phyloP scores from a whole-genome alignment of 2,888 invertebrate genomes.

The Melanchra persicariae region DNA sequence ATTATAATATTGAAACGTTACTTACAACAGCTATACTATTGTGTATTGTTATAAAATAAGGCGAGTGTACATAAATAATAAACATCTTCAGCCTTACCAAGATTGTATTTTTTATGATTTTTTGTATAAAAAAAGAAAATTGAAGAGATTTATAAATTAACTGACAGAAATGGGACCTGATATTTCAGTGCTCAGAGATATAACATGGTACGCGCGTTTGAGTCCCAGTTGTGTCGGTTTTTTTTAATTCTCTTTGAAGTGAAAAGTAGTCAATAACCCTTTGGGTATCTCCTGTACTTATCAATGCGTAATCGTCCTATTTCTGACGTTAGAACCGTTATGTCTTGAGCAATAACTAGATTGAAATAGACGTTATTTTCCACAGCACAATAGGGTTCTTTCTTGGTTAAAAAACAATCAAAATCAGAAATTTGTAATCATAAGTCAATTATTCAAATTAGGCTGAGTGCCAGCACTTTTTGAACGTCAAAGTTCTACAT shows the following conservation, averaged over 20 bases:
- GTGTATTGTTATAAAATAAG: constrained; percentile 1
- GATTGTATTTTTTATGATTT: not conserved
- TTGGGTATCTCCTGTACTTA: not conserved
- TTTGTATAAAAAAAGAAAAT: no score
- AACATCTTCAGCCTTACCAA: not conserved
- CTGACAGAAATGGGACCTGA: no score
- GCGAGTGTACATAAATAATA: not conserved
- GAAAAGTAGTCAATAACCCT: constrained; percentile 40
- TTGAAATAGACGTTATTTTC: no score
- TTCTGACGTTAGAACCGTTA: not conserved
- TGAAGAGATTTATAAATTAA: constrained; percentile 5
- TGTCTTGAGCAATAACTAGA: no score
- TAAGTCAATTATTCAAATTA: no score
- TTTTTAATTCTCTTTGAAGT: constrained; percentile 22
- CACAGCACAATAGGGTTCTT: no score
- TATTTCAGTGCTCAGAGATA: not conserved
- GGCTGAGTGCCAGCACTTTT: no score
- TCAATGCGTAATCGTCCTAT: not conserved
- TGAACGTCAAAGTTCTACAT: no score
- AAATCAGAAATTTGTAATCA: no score
- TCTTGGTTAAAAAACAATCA: no score
- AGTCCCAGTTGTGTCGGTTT: not conserved
- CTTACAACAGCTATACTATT: not conserved
- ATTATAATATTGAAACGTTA: not conserved
- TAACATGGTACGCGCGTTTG: not conserved